Base-by-base conservation (phyloP, 2,797 vertebrate genomes). In the Trachops cirrhosus region DNA sequence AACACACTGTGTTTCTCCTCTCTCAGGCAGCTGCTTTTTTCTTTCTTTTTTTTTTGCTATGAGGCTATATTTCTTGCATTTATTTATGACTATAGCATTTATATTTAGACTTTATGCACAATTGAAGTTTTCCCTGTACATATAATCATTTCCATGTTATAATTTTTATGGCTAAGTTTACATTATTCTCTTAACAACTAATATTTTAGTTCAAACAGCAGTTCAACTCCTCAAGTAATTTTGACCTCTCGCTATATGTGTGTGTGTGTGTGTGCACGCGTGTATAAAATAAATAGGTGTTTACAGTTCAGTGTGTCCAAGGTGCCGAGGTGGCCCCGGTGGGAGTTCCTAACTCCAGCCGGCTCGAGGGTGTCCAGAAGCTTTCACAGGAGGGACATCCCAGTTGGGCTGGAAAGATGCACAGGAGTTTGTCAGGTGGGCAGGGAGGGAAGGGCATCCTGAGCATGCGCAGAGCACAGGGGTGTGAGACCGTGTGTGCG, bases 101-200 rank as follows among this genome's bases (percentile, higher is more conserved):
- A 79, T 70, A 41, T 68, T 96, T 94, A 91, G 86, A 75, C 8
- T 75, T 85, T 89, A 70, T 78, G 11, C 80, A 73, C 32, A 91
- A 0, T 74, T 92, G 54, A 93, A n/a, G 59, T 52, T 91, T 96
- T 37, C 29, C 21, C 5, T 94, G 5, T 75, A 34, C 26, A 21
- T 79, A 5, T 68, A 80, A 29, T 83, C 48, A 87, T 91, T 91
- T 95, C 29, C 46, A n/a, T n/a, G 29, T 85, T 96, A 64, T 3
- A 67, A 9, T 64, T 96, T 89, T 79, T 86, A 34, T 87, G 37
- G 50, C 34, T 64, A 46, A 70, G 15, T 67, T 91, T 67, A 67
- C n/a, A 44, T 83, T 95, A 94, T 89, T 77, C 68, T 96, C 1
- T 59, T 59, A 89, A 57, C 57, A 26, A 87, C 78, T 94, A n/a